Base-by-base conservation (phyloP, 2,113 vertebrate species). In the Gnathonemus echidnorhynchus region DNA sequence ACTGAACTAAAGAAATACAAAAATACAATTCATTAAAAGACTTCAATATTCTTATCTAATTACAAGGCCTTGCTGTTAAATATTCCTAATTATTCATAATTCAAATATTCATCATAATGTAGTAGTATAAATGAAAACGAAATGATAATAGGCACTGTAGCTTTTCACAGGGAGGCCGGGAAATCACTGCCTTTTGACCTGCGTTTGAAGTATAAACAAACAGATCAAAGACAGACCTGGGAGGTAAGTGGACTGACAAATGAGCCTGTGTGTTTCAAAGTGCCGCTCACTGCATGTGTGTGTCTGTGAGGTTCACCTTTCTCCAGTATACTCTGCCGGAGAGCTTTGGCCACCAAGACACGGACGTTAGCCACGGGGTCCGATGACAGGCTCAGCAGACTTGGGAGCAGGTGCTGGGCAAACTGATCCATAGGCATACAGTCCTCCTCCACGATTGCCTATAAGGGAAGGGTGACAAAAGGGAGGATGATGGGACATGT, bases 291-390 rank as follows among this genome's bases (percentile, higher is more conserved):
- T 58, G 45, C 45, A 31, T n/a, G 15, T n/a, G 17, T 49, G 39
- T 46, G 83, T 48, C n/a, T 66, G 62, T 8, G 66, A 74, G 35
- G 7, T 45, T 90, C 91, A 97, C 97, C 96, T 97, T 97, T 98
- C 93, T 97, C 97, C 95, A 97, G 85, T 3, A 98, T 91, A 0
- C 96, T 97, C 93, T 97, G 98, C 50, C 96, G 93, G 0, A 98
- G 95, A 1, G 97, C 97, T 91, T 97, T 97, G 92, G 97, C 97
- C 0, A 98, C 96, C 92, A 97, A 93, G 4, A 98, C 97, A 1
- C 97, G 94, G 0, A 97, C 96, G 0, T 97, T 97, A 17, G 98
- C 97, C 91, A 97, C 97, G 0, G 97, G 97, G 92, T 97, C 97
- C 0, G 96, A 96, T 0, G 96, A 96, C 0, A 98, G 96, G 90